These are phyloP conservation scores for Ceyx cyanopectus DNA, from an alignment of 2,113 vertebrate genomes.

Conservation along the genomic window DNA sequence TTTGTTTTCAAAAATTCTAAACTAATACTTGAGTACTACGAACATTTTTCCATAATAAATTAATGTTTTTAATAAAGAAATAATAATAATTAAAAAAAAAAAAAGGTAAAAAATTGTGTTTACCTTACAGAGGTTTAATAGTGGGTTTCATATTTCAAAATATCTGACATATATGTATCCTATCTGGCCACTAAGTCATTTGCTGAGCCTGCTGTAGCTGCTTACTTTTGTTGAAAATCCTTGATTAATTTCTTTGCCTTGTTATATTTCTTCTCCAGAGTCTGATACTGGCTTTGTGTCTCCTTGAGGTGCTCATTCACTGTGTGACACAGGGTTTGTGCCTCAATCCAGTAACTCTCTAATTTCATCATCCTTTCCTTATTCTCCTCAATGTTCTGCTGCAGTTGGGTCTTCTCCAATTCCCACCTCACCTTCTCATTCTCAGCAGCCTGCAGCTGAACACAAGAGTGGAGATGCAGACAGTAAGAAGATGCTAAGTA, in stretches of 20 bases:
- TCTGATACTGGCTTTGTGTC: slow-evolving; percentile 95
- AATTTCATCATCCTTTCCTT: slow-evolving; percentile 97
- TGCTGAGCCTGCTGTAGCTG: background rate
- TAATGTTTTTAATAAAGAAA: background rate
- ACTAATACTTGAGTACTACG: background rate
- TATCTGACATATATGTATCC: background rate
- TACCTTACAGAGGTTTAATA: slow-evolving; percentile 16
- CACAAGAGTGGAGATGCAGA: slow-evolving; percentile 30
- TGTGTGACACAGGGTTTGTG: slow-evolving; percentile 94
- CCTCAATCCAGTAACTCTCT: slow-evolving; percentile 99
- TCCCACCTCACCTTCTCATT: slow-evolving; percentile 97
- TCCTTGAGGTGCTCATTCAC: slow-evolving; percentile 98
- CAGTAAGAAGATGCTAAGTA: background rate
- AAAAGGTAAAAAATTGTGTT: slow-evolving; percentile 2
- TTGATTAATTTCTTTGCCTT: slow-evolving; percentile 99
- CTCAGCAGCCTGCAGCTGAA: slow-evolving; percentile 91
- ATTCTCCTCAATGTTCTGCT: slow-evolving; percentile 97
- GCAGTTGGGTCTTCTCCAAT: slow-evolving; percentile 92
- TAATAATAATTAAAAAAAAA: background rate
- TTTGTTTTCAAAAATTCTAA: background rate
- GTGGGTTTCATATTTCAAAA: slow-evolving; percentile 21
- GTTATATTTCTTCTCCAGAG: slow-evolving; percentile 98
- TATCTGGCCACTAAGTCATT: slow-evolving; percentile 39
- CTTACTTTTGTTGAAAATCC: slow-evolving; percentile 99
- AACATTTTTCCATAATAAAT: background rate